These are phyloP conservation scores for Pogonomyrmex californicus DNA, from an alignment of 1,140 invertebrate genomes.

Conservation along the genomic window DNA sequence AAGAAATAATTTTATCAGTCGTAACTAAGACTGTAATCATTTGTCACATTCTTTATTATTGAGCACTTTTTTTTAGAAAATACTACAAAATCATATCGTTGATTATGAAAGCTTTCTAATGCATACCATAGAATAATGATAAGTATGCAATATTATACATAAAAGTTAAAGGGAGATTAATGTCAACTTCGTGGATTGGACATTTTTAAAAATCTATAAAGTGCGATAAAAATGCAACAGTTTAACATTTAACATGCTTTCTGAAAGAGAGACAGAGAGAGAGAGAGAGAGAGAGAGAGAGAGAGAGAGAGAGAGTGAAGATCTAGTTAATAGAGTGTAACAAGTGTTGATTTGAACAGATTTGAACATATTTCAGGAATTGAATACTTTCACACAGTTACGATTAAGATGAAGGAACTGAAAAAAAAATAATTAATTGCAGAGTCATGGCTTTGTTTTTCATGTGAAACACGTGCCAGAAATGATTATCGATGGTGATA, in stretches of 20 bases:
- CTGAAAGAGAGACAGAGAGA: constrained; percentile 41
- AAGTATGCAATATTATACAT: constrained; percentile 27
- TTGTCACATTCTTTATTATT: constrained; percentile 26
- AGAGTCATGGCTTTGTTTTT: constrained; percentile 45
- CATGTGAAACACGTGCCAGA: constrained; percentile 49
- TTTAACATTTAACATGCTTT: constrained; percentile 70
- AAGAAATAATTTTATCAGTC: constrained; percentile 2
- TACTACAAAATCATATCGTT: constrained; percentile 52
- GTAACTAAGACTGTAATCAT: constrained; percentile 33
- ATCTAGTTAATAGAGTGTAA: constrained; percentile 55
- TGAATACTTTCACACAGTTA: constrained; percentile 40
- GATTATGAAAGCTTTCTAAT: constrained; percentile 50
- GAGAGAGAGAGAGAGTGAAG: neutral
- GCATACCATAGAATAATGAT: constrained; percentile 20
- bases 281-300: neutral
- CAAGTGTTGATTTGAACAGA: constrained; percentile 39
- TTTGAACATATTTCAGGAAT: constrained; percentile 34
- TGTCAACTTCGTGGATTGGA: constrained; percentile 38
- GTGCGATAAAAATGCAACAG: constrained; percentile 57
- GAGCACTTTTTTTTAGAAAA: constrained; percentile 37
- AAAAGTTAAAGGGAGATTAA: constrained; percentile 56
- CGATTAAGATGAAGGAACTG: constrained; percentile 48
- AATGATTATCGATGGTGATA: constrained; percentile 38
- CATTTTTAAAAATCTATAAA: constrained; percentile 47
- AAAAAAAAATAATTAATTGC: constrained; percentile 39